Evolutionary conservation across 2,113 vertebrate species (phyloP).

Genomic region (Bufo gargarizans): DNA sequence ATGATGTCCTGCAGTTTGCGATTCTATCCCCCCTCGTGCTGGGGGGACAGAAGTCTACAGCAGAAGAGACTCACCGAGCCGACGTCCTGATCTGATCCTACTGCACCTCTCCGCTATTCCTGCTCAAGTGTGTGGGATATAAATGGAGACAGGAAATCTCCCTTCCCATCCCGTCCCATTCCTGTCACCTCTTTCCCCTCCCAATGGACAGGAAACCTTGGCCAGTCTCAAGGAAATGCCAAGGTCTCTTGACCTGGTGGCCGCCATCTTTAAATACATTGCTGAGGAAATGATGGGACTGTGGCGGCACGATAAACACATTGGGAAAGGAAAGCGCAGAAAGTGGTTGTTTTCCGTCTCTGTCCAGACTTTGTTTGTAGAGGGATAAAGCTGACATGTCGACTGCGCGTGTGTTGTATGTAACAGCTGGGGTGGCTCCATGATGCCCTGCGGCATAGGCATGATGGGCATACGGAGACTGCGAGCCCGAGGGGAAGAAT

Average conservation of each 20-base stretch:
- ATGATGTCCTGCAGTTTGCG: too few species aligned
- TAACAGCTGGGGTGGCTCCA: too few species aligned
- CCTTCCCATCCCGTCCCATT: conserved; percentile 56
- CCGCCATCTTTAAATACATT: conserved; percentile 53
- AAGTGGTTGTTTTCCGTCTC: conserved; percentile 6
- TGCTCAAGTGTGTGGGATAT: conserved; percentile 50
- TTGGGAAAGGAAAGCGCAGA: conserved; percentile 21
- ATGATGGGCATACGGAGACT: too few species aligned
- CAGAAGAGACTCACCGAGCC: conserved; percentile 1
- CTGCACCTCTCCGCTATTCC: conserved; percentile 22
- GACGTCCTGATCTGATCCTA: neutral
- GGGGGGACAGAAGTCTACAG: too few species aligned
- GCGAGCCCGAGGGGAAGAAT: too few species aligned
- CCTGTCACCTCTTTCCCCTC: conserved; percentile 56
- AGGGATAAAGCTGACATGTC: too few species aligned
- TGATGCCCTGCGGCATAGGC: too few species aligned
- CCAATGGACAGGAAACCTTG: conserved; percentile 53
- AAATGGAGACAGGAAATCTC: conserved; percentile 56
- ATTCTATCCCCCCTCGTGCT: too few species aligned
- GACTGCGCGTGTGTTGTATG: too few species aligned
- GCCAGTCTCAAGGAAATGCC: conserved; percentile 57
- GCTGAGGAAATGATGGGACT: conserved; percentile 42
- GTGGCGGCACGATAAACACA: conserved; percentile 24
- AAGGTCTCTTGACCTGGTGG: conserved; percentile 53
- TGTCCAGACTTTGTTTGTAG: too few species aligned